phyloP scores from a whole-genome alignment of 2,888 invertebrate genomes.

The Pseudococcus longispinus region DNA sequence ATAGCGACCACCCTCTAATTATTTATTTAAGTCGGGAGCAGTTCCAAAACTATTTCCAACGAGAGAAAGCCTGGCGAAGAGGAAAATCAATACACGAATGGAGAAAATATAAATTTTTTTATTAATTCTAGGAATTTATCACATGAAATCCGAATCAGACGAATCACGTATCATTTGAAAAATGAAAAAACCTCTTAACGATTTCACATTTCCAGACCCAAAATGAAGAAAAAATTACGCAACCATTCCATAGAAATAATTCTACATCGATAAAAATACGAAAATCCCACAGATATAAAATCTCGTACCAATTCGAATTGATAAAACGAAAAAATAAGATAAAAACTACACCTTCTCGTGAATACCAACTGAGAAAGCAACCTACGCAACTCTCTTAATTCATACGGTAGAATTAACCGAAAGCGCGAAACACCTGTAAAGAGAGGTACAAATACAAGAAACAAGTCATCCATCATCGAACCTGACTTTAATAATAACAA shows the following conservation, averaged over 20 bases:
- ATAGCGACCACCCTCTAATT: too few species aligned
- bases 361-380: neutral
- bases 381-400: conserved; percentile 31
- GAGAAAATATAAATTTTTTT: too few species aligned
- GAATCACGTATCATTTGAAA: neutral
- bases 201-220: neutral
- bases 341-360: neutral
- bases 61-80: too few species aligned
- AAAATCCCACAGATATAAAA: neutral
- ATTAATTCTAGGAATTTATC: too few species aligned
- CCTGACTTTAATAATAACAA: conserved; percentile 34
- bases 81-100: too few species aligned
- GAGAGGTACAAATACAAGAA: conserved; percentile 10
- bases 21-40: too few species aligned
- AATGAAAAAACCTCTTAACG: neutral
- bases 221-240: neutral
- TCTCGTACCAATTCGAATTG: neutral
- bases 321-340: neutral
- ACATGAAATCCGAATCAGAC: too few species aligned
- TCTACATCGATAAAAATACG: neutral
- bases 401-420: conserved; percentile 16
- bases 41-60: too few species aligned
- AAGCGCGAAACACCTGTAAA: conserved; percentile 24
- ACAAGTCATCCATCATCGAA: conserved; percentile 25
- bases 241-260: neutral